Evolutionary conservation across 2,888 invertebrate genomes (phyloP).

Genomic region (Plagiodera versicolora): DNA sequence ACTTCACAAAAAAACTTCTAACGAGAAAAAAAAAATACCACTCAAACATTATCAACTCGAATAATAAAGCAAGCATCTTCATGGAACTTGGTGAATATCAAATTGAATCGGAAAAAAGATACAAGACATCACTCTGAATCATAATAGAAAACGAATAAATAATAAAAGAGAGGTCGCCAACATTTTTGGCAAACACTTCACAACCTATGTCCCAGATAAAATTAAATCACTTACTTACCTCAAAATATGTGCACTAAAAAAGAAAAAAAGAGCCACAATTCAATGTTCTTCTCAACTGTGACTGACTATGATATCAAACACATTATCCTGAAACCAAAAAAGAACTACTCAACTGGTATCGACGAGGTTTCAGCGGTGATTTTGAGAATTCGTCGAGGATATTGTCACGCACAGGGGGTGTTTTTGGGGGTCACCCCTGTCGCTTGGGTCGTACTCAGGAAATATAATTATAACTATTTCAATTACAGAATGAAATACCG

Average conservation of each 20-base stretch:
- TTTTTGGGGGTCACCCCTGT: no score
- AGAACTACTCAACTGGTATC: conserved; percentile 1
- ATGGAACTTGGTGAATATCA: not conserved
- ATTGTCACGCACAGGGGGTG: no score
- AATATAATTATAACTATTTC: no score
- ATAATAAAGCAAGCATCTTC: conserved; percentile 4
- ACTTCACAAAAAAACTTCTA: not conserved
- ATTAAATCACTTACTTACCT: conserved; percentile 1
- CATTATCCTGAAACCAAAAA: not conserved
- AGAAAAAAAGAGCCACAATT: not conserved
- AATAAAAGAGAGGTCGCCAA: not conserved
- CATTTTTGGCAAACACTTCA: conserved; percentile 1
- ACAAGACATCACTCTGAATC: not conserved
- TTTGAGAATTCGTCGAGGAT: conserved; percentile 3
- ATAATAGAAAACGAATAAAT: not conserved
- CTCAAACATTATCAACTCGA: conserved; percentile 4
- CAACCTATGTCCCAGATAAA: not conserved
- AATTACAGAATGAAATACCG: no score
- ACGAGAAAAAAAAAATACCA: conserved; percentile 2
- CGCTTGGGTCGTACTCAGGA: no score
- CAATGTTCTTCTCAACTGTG: conserved; percentile 3
- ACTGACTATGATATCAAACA: conserved; percentile 1
- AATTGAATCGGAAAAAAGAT: not conserved
- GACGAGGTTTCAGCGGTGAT: not conserved
- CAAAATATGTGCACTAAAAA: conserved; percentile 1